Conservation (phyloP, 2,797 vertebrate species). For the Poliocrania exsul region DNA sequence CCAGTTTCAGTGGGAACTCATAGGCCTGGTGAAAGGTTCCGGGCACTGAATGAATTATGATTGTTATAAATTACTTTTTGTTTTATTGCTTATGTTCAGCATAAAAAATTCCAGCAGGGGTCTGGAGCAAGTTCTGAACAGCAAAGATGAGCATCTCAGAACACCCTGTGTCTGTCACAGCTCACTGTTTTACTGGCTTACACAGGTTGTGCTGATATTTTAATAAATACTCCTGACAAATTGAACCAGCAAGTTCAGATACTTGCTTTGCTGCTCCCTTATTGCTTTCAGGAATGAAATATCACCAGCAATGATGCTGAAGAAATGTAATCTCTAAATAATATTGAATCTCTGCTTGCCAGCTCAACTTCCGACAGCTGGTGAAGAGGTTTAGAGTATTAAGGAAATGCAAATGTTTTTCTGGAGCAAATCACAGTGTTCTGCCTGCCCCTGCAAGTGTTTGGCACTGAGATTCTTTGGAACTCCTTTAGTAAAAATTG, state of each 20-base stretch:
- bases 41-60: neutral
- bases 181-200: neutral
- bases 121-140: neutral
- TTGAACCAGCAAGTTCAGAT: neutral
- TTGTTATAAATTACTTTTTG: neutral
- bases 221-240: slow-evolving; percentile 1
- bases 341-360: slow-evolving; percentile 11
- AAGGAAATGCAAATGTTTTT: slow-evolving; percentile 16
- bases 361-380: neutral
- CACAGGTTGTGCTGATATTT: neutral
- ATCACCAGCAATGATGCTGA: neutral
- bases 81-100: neutral
- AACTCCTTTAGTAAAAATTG: neutral
- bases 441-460: neutral
- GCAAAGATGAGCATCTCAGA: neutral
- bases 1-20: neutral
- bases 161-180: neutral
- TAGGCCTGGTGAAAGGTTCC: neutral
- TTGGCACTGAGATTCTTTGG: neutral
- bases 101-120: neutral
- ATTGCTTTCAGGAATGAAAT: slow-evolving; percentile 25
- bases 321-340: neutral
- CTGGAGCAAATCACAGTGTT: neutral
- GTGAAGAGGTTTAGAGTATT: slow-evolving; percentile 9
- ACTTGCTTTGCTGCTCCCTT: slow-evolving; percentile 6